phyloP scores from a whole-genome alignment of 2,888 invertebrate species.

The Lutraria lutraria region DNA sequence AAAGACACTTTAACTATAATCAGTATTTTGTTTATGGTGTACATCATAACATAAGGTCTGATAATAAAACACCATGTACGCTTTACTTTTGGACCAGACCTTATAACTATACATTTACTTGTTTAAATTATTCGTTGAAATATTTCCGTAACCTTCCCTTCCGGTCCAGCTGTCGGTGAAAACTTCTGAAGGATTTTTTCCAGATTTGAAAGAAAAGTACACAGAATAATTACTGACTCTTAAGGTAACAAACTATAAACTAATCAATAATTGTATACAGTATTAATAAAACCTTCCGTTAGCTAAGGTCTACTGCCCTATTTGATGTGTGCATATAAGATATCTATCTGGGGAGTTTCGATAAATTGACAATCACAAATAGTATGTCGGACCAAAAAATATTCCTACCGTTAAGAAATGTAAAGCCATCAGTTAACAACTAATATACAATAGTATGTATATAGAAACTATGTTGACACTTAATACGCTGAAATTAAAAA shows the following conservation, averaged over 20 bases:
- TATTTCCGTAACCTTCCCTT: neutral
- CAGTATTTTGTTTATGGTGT: neutral
- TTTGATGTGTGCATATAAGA: neutral
- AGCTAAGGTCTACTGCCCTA: neutral
- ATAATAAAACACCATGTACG: too few relatives aligned
- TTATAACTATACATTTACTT: too few relatives aligned
- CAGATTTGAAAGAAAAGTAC: conserved; percentile 76
- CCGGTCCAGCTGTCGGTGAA: conserved; percentile 79
- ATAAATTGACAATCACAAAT: neutral
- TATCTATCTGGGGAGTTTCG: neutral
- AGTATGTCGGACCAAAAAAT: neutral
- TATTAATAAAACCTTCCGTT: too few relatives aligned
- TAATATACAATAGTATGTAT: neutral
- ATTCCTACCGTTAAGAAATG: too few relatives aligned
- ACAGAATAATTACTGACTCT: conserved; percentile 64
- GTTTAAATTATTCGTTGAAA: neutral
- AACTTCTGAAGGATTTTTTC: conserved; percentile 77
- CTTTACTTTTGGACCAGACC: too few relatives aligned
- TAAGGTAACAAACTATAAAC: conserved; percentile 63
- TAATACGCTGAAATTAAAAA: neutral
- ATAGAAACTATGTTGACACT: neutral
- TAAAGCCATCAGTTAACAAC: too few relatives aligned
- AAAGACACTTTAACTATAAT: neutral
- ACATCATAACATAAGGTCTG: neutral
- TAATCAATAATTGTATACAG: too few relatives aligned